Base-by-base conservation (phyloP, 2,888 invertebrate genomes). In the Corythucha ciliata region DNA sequence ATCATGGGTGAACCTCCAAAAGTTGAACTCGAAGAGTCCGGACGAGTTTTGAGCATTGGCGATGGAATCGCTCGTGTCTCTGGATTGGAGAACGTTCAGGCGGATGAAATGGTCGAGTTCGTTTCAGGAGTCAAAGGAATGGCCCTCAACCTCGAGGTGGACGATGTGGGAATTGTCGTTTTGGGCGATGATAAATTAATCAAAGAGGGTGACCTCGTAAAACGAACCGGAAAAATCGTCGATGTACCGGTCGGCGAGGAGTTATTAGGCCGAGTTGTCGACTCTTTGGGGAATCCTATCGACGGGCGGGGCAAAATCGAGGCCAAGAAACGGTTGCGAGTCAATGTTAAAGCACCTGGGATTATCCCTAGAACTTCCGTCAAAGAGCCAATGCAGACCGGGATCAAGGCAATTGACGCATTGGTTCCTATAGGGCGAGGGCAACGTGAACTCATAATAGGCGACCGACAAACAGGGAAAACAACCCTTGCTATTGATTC, bases 71-170 rank as follows among this genome's bases (percentile, higher is more conserved):
- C 97, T 68, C 94, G 97, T 82, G 96, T 98, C 46, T 97, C 97
- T 74, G 98, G 97, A 54, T 79, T 98, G 64, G 96, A 94, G 73
- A 97, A 98, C 77, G 94, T 97, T 72, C 97, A 98, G 75, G 97
- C 97, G 63, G 98, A 97, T 75, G 97, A 98, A 86, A 98, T 98
- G 97, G 97, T 98, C 78, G 97, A 98, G 76, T 98, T 98, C 76
- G 94, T 96, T 64, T 92, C 94, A 32, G 98, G 97, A 59, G 78
- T 97, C 57, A 96, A 96, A 88, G 97, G 97, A 72, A 97, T 98
- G 97, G 97, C 97, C 67, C 80, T 98, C 72, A 98, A 98, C 76
- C 93, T 98, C 86, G 97, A 98, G 73, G 86, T 93, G 61, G 98
- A 98, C 77, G 97, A 97, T 67, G 98, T 98, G 56, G 97, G 97